These are phyloP conservation scores for Pomacea maculata DNA, from an alignment of 1,140 invertebrate species.

Conservation along the genomic window DNA sequence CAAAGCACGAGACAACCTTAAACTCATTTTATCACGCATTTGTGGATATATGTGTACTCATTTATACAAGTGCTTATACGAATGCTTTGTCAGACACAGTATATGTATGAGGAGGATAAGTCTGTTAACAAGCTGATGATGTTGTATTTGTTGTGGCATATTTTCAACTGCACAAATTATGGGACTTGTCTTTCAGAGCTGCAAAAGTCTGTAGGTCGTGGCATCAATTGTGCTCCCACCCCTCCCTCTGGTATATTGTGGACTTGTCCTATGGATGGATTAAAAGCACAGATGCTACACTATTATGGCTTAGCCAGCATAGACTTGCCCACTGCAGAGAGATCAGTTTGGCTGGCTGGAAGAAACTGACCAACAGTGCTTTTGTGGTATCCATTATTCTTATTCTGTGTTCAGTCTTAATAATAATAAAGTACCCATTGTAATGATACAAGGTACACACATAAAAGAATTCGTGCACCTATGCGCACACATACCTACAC, in stretches of 20 bases:
- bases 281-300: constrained; percentile 75
- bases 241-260: constrained; percentile 78
- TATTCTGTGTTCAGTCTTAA: neutral
- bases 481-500: too few relatives aligned
- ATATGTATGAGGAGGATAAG: neutral
- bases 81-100: neutral
- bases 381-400: constrained; percentile 22
- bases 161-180: neutral
- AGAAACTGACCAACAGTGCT: constrained; percentile 53
- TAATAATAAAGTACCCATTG: neutral
- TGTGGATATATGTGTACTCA: neutral
- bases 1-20: neutral
- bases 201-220: constrained; percentile 80
- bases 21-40: neutral
- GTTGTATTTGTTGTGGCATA: neutral
- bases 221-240: constrained; percentile 74
- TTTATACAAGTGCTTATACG: neutral
- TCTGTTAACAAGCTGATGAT: neutral
- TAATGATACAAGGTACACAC: too few relatives aligned
- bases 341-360: constrained; percentile 73
- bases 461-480: too few relatives aligned
- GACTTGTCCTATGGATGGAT: constrained; percentile 78
- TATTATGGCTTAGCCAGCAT: constrained; percentile 81
- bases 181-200: constrained; percentile 69
- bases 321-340: constrained; percentile 76